Percentiles rank a stretch among this genome's conserved stretches.
Conservation (phyloP, 2,113 vertebrate species). For the Malurus elegans region DNA sequence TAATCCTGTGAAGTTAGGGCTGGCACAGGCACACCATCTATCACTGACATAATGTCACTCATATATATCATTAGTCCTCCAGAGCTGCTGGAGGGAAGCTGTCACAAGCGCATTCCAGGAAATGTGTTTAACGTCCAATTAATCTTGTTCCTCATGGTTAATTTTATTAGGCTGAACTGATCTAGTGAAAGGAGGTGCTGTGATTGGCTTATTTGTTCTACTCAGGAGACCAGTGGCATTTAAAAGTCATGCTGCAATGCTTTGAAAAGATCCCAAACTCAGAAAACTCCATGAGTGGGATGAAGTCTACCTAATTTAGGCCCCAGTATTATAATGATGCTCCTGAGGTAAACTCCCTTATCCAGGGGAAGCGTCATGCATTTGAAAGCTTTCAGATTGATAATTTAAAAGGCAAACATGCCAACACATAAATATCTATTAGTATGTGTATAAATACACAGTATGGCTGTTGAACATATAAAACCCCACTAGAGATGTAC, state of each 20-base stretch:
- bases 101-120: not conserved
- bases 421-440: not conserved
- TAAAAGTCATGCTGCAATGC: not conserved
- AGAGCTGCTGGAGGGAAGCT: not conserved
- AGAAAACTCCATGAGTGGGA: not conserved
- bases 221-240: not conserved
- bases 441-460: not conserved
- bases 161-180: conserved; percentile 19
- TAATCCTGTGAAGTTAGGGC: not conserved
- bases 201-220: not conserved
- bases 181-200: not conserved
- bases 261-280: not conserved
- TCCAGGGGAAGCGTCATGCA: not conserved
- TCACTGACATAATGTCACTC: not conserved
- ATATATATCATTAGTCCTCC: not conserved
- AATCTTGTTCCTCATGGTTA: not conserved
- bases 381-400: not conserved
- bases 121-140: not conserved
- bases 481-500: not conserved
- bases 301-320: not conserved
- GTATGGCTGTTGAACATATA: not conserved
- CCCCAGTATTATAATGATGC: not conserved
- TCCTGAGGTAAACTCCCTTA: not conserved
- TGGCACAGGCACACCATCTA: not conserved
- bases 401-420: not conserved